Conservation (phyloP, 2,888 invertebrate genomes). For the Choreutis nemorana region DNA sequence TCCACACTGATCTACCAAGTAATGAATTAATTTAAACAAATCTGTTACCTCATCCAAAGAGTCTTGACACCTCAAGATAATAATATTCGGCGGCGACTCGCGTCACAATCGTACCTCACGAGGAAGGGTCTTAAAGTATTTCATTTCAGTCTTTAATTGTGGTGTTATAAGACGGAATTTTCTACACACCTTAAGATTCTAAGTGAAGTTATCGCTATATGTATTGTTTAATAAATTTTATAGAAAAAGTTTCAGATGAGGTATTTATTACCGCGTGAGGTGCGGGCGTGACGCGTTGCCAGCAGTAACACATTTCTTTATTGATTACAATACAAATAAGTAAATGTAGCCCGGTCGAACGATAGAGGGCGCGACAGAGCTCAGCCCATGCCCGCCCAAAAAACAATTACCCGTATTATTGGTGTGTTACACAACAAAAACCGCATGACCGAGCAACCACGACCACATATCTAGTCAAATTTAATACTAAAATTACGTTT, state of each 20-base stretch:
- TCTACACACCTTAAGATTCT: slow-evolving; percentile 1
- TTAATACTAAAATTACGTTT: slow-evolving; percentile 62
- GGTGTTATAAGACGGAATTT: slow-evolving; percentile 4
- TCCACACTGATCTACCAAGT: slow-evolving; percentile 62
- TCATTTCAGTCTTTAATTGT: slow-evolving; percentile 13
- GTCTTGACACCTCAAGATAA: slow-evolving; percentile 40
- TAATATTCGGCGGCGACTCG: slow-evolving; percentile 21
- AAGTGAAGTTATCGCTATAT: slow-evolving; percentile 3
- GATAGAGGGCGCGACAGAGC: slow-evolving; percentile 31
- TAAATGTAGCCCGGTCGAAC: slow-evolving; percentile 35
- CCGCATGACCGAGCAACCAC: slow-evolving; percentile 41
- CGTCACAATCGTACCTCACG: slow-evolving; percentile 20
- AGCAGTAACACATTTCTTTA: slow-evolving; percentile 47
- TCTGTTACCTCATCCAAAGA: slow-evolving; percentile 44
- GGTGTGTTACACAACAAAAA: slow-evolving; percentile 51
- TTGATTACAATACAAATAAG: slow-evolving; percentile 53
- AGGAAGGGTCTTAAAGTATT: slow-evolving; percentile 4
- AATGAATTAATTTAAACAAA: slow-evolving; percentile 51
- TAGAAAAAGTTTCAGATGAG: slow-evolving; percentile 8
- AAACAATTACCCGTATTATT: slow-evolving; percentile 59
- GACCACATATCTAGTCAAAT: slow-evolving; percentile 55
- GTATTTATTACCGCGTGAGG: slow-evolving; percentile 16
- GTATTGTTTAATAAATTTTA: slow-evolving; percentile 1
- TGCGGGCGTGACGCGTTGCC: slow-evolving; percentile 22
- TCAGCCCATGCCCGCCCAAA: slow-evolving; percentile 30